Percentiles rank a stretch among this genome's conserved stretches.
These are phyloP conservation scores for Agapostemon virescens DNA, from an alignment of 2,888 invertebrate genomes.

Conservation along the genomic window DNA sequence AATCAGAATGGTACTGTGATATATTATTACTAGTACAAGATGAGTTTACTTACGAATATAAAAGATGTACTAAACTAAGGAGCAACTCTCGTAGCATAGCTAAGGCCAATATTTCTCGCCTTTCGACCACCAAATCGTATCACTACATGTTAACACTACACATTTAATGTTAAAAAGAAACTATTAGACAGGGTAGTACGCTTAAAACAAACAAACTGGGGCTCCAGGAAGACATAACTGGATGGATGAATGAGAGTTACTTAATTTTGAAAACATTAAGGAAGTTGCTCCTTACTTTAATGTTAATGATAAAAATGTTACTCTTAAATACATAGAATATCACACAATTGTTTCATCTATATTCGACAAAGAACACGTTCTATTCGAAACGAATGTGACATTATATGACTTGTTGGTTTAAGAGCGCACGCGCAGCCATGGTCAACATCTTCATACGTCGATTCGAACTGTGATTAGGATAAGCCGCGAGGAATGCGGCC, in stretches of 20 bases:
- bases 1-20: constrained; percentile 54
- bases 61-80: constrained; percentile 19
- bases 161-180: not conserved
- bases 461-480: constrained; percentile 85
- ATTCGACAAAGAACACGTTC: constrained; percentile 28
- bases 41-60: constrained; percentile 33
- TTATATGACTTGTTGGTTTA: constrained; percentile 74
- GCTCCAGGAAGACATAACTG: constrained; percentile 9
- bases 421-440: constrained; percentile 85
- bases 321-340: constrained; percentile 34
- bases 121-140: not conserved
- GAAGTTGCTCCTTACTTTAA: constrained; percentile 18
- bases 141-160: not conserved
- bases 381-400: constrained; percentile 39
- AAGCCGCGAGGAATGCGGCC: constrained; percentile 84
- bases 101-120: not conserved
- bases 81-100: not conserved
- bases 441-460: constrained; percentile 87
- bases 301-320: constrained; percentile 31
- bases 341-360: constrained; percentile 29
- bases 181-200: not conserved
- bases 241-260: constrained; percentile 6
- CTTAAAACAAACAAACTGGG: not conserved
- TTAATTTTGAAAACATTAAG: constrained; percentile 10
- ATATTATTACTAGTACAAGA: constrained; percentile 15